Evolutionary conservation across 1,140 invertebrate genomes (phyloP).

Genomic region (Heterodera schachtii): DNA sequence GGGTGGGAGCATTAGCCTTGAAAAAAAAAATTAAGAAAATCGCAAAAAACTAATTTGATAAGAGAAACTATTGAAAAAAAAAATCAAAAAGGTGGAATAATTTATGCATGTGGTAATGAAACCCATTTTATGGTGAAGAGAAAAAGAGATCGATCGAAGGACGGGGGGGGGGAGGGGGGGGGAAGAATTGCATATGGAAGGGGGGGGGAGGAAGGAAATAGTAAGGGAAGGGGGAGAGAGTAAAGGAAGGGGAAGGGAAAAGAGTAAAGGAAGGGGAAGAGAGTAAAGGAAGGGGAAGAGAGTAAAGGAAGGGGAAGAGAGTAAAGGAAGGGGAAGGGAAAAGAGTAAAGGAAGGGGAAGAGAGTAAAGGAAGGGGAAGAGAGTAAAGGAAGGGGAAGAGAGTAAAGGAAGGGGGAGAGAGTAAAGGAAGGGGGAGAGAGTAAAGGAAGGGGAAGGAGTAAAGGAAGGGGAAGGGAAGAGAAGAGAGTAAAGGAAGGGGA

Average conservation of each 20-base stretch:
- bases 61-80: too few relatives aligned
- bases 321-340: background rate
- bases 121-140: too few relatives aligned
- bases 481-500: too few relatives aligned
- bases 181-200: background rate
- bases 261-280: background rate
- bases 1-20: too few relatives aligned
- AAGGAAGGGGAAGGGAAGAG: background rate
- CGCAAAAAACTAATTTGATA: too few relatives aligned
- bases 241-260: background rate
- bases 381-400: background rate
- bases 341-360: background rate
- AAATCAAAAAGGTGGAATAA: too few relatives aligned
- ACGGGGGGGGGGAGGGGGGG: background rate
- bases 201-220: background rate
- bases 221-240: background rate
- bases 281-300: background rate
- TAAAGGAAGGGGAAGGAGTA: background rate
- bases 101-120: too few relatives aligned
- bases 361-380: too few relatives aligned
- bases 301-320: background rate
- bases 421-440: background rate
- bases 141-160: too few relatives aligned
- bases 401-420: too few relatives aligned
- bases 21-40: too few relatives aligned